Base-by-base conservation (phyloP, 2,888 invertebrate genomes). In the Nasonovia ribisnigri region DNA sequence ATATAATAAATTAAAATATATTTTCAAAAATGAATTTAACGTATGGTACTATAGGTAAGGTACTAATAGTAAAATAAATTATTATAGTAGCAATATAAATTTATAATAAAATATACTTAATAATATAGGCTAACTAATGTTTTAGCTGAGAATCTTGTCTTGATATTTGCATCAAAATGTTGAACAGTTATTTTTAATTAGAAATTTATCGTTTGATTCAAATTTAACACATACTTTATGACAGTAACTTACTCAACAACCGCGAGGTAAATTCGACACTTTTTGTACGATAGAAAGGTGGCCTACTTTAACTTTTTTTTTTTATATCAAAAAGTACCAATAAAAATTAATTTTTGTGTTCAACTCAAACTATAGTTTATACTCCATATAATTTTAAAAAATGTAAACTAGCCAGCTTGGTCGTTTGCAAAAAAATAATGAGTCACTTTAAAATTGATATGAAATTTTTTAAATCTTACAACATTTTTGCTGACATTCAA, bases 401-500 rank as follows among this genome's bases (percentile, higher is more conserved):
- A 16, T 77, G 16, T 36, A 36, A 77, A 16, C 6, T 20, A 77
- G 67, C n/a, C 20, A 36, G 6, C 36, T n/a, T 77, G 16, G 20
- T 77, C 16, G 20, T 77, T 36, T 77, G 36, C 6, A 54, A 88
- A 54, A 29, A 36, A 84, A 51, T 13, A 43, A 43, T 54, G 24
- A 77, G 67, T 54, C 43, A 57, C 5, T 89, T 26, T 57, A 57
- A 5, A 42, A 42, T 46, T 88, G 43, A 88, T 88, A 54, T 24
- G 3, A 13, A 88, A 46, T 60, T 3, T 4, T 67, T 48, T 84
- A 90, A 57, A 46, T 84, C 93, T 90, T 93, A 93, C 93, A 46
- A 93, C 90, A 90, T 93, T 86, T 90, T 93, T 93, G 48, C 86
- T 90, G 24, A 86, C 67, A 51, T 93, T 93, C 43, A 93, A 90